Evolutionary conservation across 2,888 invertebrate genomes (phyloP).

Genomic region (Cataglyphis livida): DNA sequence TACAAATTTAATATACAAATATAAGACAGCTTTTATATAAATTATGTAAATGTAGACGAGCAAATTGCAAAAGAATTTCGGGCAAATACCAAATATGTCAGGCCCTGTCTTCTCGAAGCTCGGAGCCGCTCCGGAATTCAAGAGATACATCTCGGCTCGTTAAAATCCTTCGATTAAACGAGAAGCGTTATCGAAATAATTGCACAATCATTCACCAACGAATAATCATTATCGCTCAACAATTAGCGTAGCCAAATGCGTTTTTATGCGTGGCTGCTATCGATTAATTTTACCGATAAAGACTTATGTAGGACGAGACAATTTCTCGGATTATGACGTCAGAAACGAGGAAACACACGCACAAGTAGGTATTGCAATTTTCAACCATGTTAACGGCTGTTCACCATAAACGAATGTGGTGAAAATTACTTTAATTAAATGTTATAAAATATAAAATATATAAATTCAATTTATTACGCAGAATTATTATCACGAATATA

Average conservation of each 20-base stretch:
- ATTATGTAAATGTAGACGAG: not conserved
- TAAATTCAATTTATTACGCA: not conserved
- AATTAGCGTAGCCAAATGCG: conserved; percentile 18
- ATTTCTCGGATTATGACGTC: conserved; percentile 7
- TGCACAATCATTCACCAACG: not conserved
- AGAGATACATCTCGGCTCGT: not conserved
- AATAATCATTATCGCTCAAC: not conserved
- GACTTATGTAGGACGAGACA: not conserved
- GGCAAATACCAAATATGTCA: conserved; percentile 12
- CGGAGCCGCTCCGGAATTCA: conserved; percentile 11
- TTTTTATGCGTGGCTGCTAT: not conserved
- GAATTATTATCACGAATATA: not conserved
- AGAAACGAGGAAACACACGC: not conserved
- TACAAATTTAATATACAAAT: not conserved
- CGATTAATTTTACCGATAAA: conserved; percentile 8
- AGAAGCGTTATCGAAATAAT: conserved; percentile 45
- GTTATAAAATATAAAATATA: not conserved
- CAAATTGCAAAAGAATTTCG: conserved; percentile 1
- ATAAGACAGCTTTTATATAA: not conserved
- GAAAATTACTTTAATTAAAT: not conserved
- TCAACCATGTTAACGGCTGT: not conserved
- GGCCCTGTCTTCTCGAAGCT: not conserved
- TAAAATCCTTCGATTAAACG: conserved; percentile 39
- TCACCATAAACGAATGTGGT: not conserved
- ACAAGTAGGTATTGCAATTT: not conserved